phyloP scores from a whole-genome alignment of 2,797 vertebrate genomes.

The Sphenopsis melanotis region DNA sequence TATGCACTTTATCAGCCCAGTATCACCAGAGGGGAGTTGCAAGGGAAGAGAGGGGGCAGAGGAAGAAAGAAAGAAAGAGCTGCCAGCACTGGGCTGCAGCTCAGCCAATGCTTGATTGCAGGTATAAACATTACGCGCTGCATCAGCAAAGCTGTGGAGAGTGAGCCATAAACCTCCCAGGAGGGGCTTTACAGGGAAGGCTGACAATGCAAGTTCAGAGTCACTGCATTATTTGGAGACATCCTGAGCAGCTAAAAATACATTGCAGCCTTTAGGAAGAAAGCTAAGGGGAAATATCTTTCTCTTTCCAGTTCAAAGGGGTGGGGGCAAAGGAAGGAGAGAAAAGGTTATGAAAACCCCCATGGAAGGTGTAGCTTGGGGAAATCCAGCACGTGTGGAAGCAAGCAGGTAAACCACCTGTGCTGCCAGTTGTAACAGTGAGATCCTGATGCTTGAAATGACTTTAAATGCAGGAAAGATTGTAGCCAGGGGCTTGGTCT shows the following conservation, averaged over 20 bases:
- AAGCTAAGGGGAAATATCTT: conserved; percentile 16
- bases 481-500: conserved; percentile 7
- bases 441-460: neutral
- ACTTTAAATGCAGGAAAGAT: neutral
- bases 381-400: neutral
- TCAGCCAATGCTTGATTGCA: conserved; percentile 34
- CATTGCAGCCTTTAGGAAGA: neutral
- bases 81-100: conserved; percentile 24
- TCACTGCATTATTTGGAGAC: conserved; percentile 19
- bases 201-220: conserved; percentile 64
- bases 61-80: conserved; percentile 33
- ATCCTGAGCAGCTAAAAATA: conserved; percentile 62
- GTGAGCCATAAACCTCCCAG: conserved; percentile 49
- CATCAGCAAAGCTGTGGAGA: conserved; percentile 58
- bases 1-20: neutral
- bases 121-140: conserved; percentile 60
- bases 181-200: conserved; percentile 45
- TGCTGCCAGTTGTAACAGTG: neutral
- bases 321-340: neutral
- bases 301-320: neutral
- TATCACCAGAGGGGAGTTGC: neutral
- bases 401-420: neutral
- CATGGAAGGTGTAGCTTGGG: neutral
- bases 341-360: neutral
- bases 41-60: neutral